phyloP scores from a whole-genome alignment of 2,113 vertebrate genomes.

The Myxocyprinus asiaticus region DNA sequence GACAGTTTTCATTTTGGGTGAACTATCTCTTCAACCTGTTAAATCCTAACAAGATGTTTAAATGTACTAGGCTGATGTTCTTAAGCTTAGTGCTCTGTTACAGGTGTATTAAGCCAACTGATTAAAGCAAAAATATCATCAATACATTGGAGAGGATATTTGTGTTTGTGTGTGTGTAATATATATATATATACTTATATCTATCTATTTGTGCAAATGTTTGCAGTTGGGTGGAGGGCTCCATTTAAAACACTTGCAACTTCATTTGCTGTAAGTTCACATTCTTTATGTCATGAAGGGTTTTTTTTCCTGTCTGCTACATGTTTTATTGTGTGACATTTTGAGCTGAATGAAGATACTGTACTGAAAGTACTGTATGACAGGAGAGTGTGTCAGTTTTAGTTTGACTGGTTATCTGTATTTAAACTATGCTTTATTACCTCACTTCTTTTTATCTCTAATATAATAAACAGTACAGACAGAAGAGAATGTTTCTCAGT shows the following conservation, averaged over 20 bases:
- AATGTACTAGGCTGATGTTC: neutral
- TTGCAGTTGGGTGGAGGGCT: neutral
- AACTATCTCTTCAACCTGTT: neutral
- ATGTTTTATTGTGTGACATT: neutral
- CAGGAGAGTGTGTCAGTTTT: neutral
- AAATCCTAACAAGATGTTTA: neutral
- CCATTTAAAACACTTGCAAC: neutral
- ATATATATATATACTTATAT: neutral
- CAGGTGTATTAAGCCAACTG: neutral
- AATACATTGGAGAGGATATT: neutral
- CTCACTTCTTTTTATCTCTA: neutral
- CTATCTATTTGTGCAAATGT: neutral
- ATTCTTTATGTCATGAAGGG: neutral
- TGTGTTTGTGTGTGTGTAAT: no score
- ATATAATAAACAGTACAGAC: neutral
- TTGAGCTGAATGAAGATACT: neutral
- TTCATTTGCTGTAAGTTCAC: conserved; percentile 1
- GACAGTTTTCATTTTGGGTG: no score
- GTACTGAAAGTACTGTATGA: neutral
- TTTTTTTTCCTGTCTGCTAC: neutral
- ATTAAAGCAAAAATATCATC: neutral
- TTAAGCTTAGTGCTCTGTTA: neutral
- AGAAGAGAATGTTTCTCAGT: no score
- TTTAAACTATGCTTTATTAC: neutral
- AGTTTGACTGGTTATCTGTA: neutral